Evolutionary conservation across 2,113 vertebrate genomes (phyloP).

Genomic region (Leptocoma aspasia): DNA sequence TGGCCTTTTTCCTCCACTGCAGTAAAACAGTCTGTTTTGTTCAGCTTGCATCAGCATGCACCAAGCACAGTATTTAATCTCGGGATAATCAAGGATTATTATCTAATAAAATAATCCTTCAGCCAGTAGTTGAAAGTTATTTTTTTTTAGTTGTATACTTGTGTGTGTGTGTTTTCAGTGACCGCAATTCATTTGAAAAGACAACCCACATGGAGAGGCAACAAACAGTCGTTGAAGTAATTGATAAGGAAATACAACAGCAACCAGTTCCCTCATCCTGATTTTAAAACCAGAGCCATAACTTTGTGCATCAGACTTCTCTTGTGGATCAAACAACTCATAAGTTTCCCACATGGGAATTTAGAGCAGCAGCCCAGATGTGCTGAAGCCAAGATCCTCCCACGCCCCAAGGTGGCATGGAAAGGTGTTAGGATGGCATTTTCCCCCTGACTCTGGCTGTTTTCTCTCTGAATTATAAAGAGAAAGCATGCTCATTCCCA

Average conservation of each 20-base stretch:
- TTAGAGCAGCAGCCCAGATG: neutral
- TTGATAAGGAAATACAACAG: neutral
- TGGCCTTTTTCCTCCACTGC: neutral
- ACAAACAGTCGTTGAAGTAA: accelerated
- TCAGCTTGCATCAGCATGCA: neutral
- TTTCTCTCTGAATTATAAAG: neutral
- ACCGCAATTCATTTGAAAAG: neutral
- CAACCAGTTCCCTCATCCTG: neutral
- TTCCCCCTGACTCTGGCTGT: neutral
- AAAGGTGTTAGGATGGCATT: neutral
- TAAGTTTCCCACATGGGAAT: neutral
- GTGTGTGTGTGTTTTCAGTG: neutral
- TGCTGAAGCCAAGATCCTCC: neutral
- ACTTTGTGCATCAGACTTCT: neutral
- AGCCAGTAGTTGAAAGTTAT: neutral
- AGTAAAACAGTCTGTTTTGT: neutral
- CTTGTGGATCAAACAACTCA: neutral
- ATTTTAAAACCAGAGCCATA: neutral
- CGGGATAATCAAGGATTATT: neutral
- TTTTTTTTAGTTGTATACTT: neutral
- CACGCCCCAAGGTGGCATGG: neutral
- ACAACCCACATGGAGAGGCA: neutral
- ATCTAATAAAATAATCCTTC: neutral
- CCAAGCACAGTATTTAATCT: neutral
- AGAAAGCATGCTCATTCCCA: neutral